Conservation (phyloP, 2,888 invertebrate genomes). For the Acronicta alni region DNA sequence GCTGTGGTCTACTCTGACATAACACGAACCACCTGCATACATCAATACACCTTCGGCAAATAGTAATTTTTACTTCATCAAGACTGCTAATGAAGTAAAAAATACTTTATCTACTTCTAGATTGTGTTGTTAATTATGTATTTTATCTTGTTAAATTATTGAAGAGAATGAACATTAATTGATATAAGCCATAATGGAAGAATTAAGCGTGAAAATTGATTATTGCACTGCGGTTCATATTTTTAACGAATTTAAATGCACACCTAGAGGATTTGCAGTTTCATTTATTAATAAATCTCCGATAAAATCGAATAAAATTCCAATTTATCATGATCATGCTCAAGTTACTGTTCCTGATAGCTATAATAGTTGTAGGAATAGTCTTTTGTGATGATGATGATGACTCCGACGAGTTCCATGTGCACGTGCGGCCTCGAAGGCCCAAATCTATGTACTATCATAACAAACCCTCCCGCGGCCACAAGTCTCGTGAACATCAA, state of each 20-base stretch:
- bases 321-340: constrained; percentile 25
- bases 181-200: constrained; percentile 15
- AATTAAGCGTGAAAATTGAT: constrained; percentile 28
- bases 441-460: constrained; percentile 17
- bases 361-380: constrained; percentile 9
- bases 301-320: not conserved
- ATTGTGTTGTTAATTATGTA: constrained; percentile 10
- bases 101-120: constrained; percentile 2
- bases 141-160: constrained; percentile 12
- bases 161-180: constrained; percentile 32
- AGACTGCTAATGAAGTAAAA: not conserved
- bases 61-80: no score
- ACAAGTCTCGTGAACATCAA: constrained; percentile 21
- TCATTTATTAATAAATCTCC: not conserved
- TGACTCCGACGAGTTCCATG: constrained; percentile 30
- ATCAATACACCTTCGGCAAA: not conserved
- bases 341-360: constrained; percentile 20
- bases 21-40: no score
- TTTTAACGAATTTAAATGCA: not conserved
- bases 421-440: constrained; percentile 9
- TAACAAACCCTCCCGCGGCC: not conserved
- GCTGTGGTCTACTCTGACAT: no score
- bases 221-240: constrained; percentile 10
- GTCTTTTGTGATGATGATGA: constrained; percentile 16
- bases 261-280: not conserved